A percentile compares a stretch with the other conserved stretches of the same genome.
phyloP scores from a whole-genome alignment of 2,797 vertebrate species.

The Silurus aristotelis region DNA sequence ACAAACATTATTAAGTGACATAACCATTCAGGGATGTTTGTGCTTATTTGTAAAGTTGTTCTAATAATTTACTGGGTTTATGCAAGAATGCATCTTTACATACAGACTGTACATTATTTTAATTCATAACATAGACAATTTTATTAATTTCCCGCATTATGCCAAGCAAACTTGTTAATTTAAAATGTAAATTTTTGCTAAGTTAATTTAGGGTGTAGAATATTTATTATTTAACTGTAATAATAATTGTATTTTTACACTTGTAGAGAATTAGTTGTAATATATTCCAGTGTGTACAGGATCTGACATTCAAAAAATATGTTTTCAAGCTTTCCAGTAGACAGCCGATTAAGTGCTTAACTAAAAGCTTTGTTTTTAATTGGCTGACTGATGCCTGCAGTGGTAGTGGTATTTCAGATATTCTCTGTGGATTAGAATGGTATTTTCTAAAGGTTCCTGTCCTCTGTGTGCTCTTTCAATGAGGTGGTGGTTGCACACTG shows the following conservation, averaged over 20 bases:
- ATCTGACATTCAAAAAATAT: conserved; percentile 21
- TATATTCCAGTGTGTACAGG: not conserved
- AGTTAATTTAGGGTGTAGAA: conserved; percentile 21
- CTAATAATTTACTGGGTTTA: not conserved
- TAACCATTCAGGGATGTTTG: not conserved
- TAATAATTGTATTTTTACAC: not conserved
- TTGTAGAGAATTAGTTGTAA: conserved; percentile 12
- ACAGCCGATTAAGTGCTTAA: conserved; percentile 15
- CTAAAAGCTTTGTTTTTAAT: conserved; percentile 16
- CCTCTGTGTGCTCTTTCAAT: conserved; percentile 58
- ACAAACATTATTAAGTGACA: not conserved
- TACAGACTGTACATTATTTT: not conserved
- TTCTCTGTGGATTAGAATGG: conserved; percentile 55
- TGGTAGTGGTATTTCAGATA: conserved; percentile 62
- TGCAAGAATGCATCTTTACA: not conserved
- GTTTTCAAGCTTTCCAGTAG: conserved; percentile 2
- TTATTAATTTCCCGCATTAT: not conserved
- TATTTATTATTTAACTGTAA: not conserved
- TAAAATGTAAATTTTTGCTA: conserved; percentile 20
- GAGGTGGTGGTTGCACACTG: conserved; percentile 67
- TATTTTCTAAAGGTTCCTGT: conserved; percentile 66
- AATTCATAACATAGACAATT: not conserved
- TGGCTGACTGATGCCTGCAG: conserved; percentile 25
- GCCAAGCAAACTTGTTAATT: not conserved
- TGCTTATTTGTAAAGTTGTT: not conserved